phyloP scores from a whole-genome alignment of 2,113 vertebrate species.

The Charina bottae region DNA sequence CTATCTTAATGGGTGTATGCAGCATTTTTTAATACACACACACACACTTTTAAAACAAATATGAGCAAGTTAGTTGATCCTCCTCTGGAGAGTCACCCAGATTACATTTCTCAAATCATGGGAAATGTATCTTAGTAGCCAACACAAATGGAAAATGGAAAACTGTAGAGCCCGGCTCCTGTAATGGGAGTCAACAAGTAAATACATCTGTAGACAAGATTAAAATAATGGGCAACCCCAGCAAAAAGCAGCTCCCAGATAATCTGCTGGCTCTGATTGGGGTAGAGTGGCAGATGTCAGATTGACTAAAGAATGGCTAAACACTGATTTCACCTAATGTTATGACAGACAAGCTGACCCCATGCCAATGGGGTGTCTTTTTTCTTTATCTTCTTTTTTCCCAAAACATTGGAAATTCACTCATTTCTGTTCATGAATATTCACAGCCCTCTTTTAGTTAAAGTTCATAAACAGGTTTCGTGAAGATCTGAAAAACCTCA shows the following conservation, averaged over 20 bases:
- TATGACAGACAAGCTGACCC: background rate
- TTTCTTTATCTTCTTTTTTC: background rate
- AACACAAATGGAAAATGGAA: background rate
- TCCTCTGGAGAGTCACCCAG: background rate
- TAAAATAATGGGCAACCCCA: background rate
- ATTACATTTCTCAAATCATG: background rate
- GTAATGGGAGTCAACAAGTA: background rate
- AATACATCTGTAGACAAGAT: background rate
- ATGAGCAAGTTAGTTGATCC: background rate
- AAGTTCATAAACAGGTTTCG: background rate
- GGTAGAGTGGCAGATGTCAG: background rate
- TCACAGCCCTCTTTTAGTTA: background rate
- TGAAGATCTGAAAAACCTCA: background rate
- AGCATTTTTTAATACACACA: background rate
- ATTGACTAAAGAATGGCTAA: background rate
- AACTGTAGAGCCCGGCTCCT: background rate
- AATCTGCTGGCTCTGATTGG: background rate
- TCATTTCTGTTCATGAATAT: background rate
- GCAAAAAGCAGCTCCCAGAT: background rate
- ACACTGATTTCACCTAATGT: background rate
- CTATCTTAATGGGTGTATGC: background rate
- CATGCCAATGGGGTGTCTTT: background rate
- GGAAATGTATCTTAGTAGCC: background rate
- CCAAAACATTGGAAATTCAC: background rate
- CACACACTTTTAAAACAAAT: background rate